These are phyloP conservation scores for Pagrus major DNA, from an alignment of 2,113 vertebrate species.

Conservation along the genomic window DNA sequence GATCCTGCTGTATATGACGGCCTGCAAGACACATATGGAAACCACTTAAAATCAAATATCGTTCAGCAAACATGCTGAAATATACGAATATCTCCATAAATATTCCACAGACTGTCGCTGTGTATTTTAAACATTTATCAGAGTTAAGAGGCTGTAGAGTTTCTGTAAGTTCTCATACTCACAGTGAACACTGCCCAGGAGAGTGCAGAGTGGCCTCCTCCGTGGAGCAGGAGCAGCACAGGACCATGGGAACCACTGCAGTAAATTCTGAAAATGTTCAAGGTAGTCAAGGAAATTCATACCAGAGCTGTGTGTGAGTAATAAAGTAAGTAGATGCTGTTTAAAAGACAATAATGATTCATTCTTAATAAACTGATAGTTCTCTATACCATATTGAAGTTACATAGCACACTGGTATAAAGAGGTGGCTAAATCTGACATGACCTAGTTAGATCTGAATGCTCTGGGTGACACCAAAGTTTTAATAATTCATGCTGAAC, in stretches of 20 bases:
- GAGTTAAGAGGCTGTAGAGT: neutral
- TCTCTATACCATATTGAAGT: neutral
- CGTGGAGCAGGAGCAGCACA: constrained; percentile 93
- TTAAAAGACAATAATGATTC: neutral
- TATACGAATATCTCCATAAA: neutral
- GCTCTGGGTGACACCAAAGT: neutral
- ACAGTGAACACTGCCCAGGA: constrained; percentile 99
- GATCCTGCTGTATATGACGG: constrained; percentile 92
- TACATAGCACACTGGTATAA: neutral
- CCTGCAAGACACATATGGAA: constrained; percentile 78
- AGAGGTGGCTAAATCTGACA: constrained; percentile 4
- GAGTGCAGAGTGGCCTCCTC: constrained; percentile 97
- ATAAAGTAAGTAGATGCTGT: neutral
- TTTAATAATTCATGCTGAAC: neutral
- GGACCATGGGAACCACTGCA: constrained; percentile 94
- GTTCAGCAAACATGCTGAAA: neutral
- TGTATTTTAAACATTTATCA: neutral
- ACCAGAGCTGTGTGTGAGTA: neutral
- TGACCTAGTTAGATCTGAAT: neutral
- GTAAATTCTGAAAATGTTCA: constrained; percentile 97
- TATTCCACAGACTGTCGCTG: neutral
- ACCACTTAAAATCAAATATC: neutral
- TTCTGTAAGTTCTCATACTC: constrained; percentile 65
- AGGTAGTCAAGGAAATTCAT: constrained; percentile 86
- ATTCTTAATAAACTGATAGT: constrained; percentile 1